A percentile compares a stretch with the other conserved stretches of the same genome.
These are phyloP conservation scores for Phalera bucephala DNA, from an alignment of 2,888 invertebrate genomes.

Conservation along the genomic window DNA sequence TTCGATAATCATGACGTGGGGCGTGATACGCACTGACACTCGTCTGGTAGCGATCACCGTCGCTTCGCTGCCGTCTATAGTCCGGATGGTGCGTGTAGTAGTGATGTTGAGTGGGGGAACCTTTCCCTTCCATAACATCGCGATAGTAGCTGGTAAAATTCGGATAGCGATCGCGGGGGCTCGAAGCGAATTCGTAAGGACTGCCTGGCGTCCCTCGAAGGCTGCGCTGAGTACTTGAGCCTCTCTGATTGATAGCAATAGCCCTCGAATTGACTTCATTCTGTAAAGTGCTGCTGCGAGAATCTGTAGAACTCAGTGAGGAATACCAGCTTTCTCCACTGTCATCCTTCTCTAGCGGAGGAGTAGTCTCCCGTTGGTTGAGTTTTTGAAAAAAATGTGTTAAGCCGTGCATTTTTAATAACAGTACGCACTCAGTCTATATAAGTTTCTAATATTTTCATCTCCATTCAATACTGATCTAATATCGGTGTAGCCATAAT, in stretches of 20 bases:
- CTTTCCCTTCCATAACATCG: conserved; percentile 59
- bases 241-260: conserved; percentile 57
- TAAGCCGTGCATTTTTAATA: conserved; percentile 71
- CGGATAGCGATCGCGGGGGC: conserved; percentile 71
- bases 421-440: conserved; percentile 21
- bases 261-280: conserved; percentile 43
- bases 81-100: conserved; percentile 56
- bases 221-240: conserved; percentile 52
- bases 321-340: conserved; percentile 77
- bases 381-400: conserved; percentile 69
- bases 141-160: conserved; percentile 75
- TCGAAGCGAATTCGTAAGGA: conserved; percentile 63
- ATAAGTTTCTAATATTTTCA: conserved; percentile 12
- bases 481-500: conserved; percentile 28
- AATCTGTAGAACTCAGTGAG: conserved; percentile 49
- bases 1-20: conserved; percentile 66
- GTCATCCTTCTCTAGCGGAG: conserved; percentile 62
- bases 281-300: conserved; percentile 35
- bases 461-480: conserved; percentile 24
- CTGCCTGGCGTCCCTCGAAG: conserved; percentile 49
- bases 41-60: conserved; percentile 57
- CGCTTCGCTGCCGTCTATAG: conserved; percentile 50
- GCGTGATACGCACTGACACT: conserved; percentile 55
- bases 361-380: conserved; percentile 55
- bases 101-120: conserved; percentile 43